Percentiles rank a stretch among this genome's conserved stretches.
Evolutionary conservation across 2,888 invertebrate species (phyloP).

Genomic region (Polietes domitor): DNA sequence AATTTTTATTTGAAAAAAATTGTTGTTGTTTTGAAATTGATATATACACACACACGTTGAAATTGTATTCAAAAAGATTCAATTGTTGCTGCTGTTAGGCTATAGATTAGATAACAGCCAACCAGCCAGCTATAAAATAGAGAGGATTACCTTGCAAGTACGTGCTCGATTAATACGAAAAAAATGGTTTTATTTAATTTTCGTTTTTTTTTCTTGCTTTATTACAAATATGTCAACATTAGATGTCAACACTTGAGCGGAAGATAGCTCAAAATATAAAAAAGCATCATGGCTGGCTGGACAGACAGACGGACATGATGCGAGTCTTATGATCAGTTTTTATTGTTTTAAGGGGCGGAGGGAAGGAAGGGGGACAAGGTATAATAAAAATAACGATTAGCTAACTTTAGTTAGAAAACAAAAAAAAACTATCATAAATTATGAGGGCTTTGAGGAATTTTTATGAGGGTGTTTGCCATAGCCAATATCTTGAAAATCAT

Average conservation of each 20-base stretch:
- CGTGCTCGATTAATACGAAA: slow-evolving; percentile 45
- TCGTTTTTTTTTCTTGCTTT: background rate
- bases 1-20: background rate
- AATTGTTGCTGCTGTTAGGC: too few relatives aligned
- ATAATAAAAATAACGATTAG: background rate
- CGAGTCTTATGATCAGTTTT: background rate
- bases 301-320: background rate
- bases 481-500: slow-evolving; percentile 21
- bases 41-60: slow-evolving; percentile 22
- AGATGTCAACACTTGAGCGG: slow-evolving; percentile 3
- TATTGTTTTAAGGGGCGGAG: background rate
- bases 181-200: slow-evolving; percentile 9
- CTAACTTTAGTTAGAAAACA: background rate
- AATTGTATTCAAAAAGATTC: slow-evolving; percentile 14
- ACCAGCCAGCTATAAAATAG: background rate
- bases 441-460: background rate
- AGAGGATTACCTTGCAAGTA: slow-evolving; percentile 3
- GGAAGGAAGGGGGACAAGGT: too few relatives aligned
- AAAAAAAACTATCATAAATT: background rate
- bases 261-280: background rate
- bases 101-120: slow-evolving; percentile 35
- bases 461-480: slow-evolving; percentile 1
- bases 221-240: slow-evolving; percentile 41
- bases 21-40: slow-evolving; percentile 41
- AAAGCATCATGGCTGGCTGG: background rate